Base-by-base conservation (phyloP, 1,140 invertebrate species). In the Lerema accius region DNA sequence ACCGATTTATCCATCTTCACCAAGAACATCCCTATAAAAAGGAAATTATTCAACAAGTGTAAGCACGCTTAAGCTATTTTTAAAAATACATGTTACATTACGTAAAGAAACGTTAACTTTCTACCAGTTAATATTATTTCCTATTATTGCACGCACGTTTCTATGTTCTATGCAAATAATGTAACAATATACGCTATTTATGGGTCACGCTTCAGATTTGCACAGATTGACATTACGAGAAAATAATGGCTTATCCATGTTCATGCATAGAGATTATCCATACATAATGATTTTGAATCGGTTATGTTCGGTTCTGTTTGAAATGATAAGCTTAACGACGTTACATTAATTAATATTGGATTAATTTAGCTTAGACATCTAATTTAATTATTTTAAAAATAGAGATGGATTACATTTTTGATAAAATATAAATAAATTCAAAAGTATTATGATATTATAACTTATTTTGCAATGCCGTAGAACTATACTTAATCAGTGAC, bases 161-260 rank as follows among this genome's bases (percentile, higher is more conserved):
- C 32, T 60, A 16, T 48, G 43, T 56, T 40, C 19, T 55, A 55
- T 55, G 51, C 37, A 56, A 56, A 56, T 56, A 7, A 9, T 15
- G 7, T 43, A 43, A 43, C 53, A 39, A 28, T 56, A 23, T 19
- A 43, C 53, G 43, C 51, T 26, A 43, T 56, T 56, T 28, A 56
- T 45, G 53, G 48, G 48, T 50, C 48, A 50, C 48, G 48, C 48
- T 50, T 50, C 48, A 35, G 28, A 50, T 13, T 50, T 37, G 19
- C 48, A 35, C 48, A 50, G 48, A 50, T 50, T 50, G 48, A 50
- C 48, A 50, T 13, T 15, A 49, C 11, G 48, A n/a, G 28, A 37
- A 23, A 37, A 32, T 32, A 32, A 32, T 49, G 23, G 46, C 13
- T 49, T 49, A 49, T 32, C 1, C 6, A 32, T 9, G 9, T 7